phyloP scores from a whole-genome alignment of 2,888 invertebrate genomes.

The Allygus modestus region DNA sequence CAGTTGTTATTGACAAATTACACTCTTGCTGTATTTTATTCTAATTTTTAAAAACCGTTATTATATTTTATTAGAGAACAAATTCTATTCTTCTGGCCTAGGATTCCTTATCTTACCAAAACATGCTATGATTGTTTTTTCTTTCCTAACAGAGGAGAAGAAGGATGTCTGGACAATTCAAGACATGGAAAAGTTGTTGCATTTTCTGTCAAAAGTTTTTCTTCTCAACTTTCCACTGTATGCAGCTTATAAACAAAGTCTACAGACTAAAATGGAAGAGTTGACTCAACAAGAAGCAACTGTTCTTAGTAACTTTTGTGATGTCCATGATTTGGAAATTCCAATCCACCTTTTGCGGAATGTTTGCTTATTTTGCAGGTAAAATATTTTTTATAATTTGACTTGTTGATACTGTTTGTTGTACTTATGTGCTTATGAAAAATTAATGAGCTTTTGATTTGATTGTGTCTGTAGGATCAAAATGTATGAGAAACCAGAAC shows the following conservation, averaged over 20 bases:
- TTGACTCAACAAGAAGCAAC: conserved; percentile 90
- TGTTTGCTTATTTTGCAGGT: conserved; percentile 95
- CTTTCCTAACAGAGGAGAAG: conserved; percentile 32
- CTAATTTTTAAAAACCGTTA: too few species aligned
- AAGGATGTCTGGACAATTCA: conserved; percentile 82
- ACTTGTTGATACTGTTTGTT: too few species aligned
- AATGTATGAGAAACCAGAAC: too few species aligned
- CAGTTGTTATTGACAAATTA: too few species aligned
- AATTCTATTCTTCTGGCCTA: too few species aligned
- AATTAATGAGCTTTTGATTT: too few species aligned
- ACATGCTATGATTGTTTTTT: too few species aligned
- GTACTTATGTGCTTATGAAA: too few species aligned
- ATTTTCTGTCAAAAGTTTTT: conserved; percentile 91
- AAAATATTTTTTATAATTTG: not conserved
- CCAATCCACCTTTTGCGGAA: conserved; percentile 93
- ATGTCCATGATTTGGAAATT: conserved; percentile 95
- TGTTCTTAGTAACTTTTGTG: conserved; percentile 88
- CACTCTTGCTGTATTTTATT: too few species aligned
- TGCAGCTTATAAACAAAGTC: conserved; percentile 76
- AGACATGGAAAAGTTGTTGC: conserved; percentile 92
- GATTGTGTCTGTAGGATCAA: too few species aligned
- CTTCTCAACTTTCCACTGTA: conserved; percentile 93
- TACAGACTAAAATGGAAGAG: conserved; percentile 89
- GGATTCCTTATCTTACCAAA: too few species aligned
- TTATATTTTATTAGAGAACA: too few species aligned